Evolutionary conservation across 1,140 invertebrate species (phyloP).

Genomic region (Rhizoglyphus robini): DNA sequence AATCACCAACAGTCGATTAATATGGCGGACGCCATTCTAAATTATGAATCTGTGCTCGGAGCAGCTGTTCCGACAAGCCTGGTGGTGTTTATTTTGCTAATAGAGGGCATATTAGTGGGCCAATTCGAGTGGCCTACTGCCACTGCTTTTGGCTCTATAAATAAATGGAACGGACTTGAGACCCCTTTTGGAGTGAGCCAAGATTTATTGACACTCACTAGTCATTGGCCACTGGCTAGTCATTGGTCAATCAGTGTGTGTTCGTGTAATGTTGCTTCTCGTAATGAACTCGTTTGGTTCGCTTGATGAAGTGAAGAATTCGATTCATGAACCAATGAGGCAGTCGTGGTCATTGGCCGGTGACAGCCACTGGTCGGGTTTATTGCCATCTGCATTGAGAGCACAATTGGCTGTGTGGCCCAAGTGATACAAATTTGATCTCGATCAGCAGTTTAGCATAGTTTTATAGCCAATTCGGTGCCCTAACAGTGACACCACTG

Average conservation of each 20-base stretch:
- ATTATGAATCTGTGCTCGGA: background rate
- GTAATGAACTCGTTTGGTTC: background rate
- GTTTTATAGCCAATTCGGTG: background rate
- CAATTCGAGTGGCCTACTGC: background rate
- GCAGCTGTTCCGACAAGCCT: too few species aligned
- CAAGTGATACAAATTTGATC: background rate
- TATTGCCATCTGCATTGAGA: constrained; percentile 9
- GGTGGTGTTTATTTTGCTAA: background rate
- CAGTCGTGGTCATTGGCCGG: constrained; percentile 1
- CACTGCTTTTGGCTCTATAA: background rate
- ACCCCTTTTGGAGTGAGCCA: background rate
- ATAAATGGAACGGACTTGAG: background rate
- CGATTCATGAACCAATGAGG: background rate
- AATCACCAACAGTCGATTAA: too few species aligned
- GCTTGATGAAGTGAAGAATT: background rate
- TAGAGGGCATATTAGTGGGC: background rate
- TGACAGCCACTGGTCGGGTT: background rate
- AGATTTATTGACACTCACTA: background rate
- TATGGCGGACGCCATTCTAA: too few species aligned
- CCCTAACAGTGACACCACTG: background rate
- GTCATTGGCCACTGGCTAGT: background rate
- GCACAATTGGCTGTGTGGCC: constrained; percentile 1
- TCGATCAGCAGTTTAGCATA: constrained; percentile 11
- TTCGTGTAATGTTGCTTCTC: background rate
- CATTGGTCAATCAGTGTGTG: background rate